Percentiles rank a stretch among this genome's conserved stretches.
Evolutionary conservation across 35 echinoderm and acorn worm genomes (phyloP).

Genomic region (Anneissia japonica): DNA sequence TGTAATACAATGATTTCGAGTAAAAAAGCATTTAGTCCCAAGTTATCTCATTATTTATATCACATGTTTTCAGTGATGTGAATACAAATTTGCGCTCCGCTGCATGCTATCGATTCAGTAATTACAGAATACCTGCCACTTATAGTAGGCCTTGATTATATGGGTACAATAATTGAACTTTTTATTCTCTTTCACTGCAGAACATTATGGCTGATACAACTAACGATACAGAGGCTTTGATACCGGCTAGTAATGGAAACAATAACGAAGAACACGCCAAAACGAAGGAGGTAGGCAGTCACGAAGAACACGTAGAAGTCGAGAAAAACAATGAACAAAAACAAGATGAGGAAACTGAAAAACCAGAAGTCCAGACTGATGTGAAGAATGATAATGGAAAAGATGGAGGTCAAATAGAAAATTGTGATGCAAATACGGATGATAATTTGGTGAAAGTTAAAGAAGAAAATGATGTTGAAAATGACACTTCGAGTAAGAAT

Average conservation of each 20-base stretch:
- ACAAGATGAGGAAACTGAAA: not conserved
- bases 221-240: not conserved
- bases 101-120: not conserved
- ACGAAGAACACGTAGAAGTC: not conserved
- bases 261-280: not conserved
- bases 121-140: not conserved
- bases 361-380: not conserved
- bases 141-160: no score
- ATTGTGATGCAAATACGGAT: not conserved
- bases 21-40: no score
- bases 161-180: not conserved
- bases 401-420: constrained; percentile 8
- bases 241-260: not conserved
- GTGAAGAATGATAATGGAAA: not conserved
- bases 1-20: no score
- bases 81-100: no score
- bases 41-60: no score
- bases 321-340: not conserved
- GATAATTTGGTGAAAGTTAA: not conserved
- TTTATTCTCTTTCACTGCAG: not conserved
- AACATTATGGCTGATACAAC: no score
- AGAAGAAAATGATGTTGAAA: not conserved
- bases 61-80: no score
- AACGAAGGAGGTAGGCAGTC: not conserved
- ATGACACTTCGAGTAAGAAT: not conserved